Base-by-base conservation (phyloP, 1,140 invertebrate genomes). In the Scaptodrosophila lebanonensis region DNA sequence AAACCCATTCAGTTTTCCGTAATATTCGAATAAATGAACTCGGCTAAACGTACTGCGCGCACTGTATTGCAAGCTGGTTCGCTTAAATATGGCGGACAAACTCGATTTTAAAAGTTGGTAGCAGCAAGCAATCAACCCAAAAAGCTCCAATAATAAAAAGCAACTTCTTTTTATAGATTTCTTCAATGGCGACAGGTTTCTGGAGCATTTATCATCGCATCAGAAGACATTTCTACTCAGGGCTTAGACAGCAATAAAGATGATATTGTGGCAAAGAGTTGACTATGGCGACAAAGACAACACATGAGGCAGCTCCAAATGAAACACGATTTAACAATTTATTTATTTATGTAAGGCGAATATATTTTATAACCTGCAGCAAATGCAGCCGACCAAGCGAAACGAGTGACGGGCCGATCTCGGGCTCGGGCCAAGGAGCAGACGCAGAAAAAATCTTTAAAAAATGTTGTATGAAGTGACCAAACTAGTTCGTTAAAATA, bases 401-500 rank as follows among this genome's bases (percentile, higher is more conserved):
- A 22, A 25, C 17, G 20, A 9, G 33, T 20, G 32, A 43, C 33
- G 22, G 40, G 27, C 42, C 22, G 39, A 17, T 16, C 40, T 27
- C 18, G 17, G 12, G 12, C 43, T 16, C 32, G 49, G 11, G 1
- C 30, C 18, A 11, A 47, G 9, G 7, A 60, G 25, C 9, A 11
- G 42, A 3, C n/a, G 47, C 12, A 52, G 39, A 36, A 40, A 42
- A 50, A 49, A 63, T 52, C 56, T 32, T 20, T 13, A 13, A 79
- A 77, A 73, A 66, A 82, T 82, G 75, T 76, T 82, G 75, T 75
- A 82, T 82, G 75, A 82, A 82, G 75, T 82, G 76, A 82, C 75
- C 76, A 82, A 82, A 82, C 75, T 82, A 82, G 75, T 82, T 82
- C 75, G 75, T 82, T 82, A 82, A 82, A 82, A 82, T 82, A 82